Evolutionary conservation across 2,888 invertebrate genomes (phyloP), one percentile per base, ranked within the genome.

Genomic region (Apomyelois bistriatella): DNA sequence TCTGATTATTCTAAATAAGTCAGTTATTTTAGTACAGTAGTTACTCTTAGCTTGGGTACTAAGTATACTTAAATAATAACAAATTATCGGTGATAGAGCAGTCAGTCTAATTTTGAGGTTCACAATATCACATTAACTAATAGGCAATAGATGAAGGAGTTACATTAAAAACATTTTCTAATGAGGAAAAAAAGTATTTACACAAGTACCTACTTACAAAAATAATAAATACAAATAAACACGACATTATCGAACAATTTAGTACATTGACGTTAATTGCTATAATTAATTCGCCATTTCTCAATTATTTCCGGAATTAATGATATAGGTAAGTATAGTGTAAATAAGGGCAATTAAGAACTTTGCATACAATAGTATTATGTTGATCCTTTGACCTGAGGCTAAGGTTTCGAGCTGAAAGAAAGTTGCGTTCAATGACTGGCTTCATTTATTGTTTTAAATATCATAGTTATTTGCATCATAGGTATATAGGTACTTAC

Each of bases 291-390:
- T 48, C 35, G 5, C 1, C 17, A 12, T 48, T 36, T 48, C 36
- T 12, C 48, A 48, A 48, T 48, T 17, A n/a, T 38, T 30, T 30
- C 48, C 38, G 13, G 28, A 17, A 28, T 49, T 28, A 38, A 28
- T 15, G 13, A 40, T 38, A 40, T 13, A 30, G 28, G 13, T 6
- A 30, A 38, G 13, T 6, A n/a, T 7, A 13, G 36, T 36, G 48
- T 35, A 40, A 30, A 49, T 38, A 38, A 13, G 48, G 48, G 22
- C 48, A 38, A 38, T 49, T 28, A 22, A 38, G 22, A 48, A 40
- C 38, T 49, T 49, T 37, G 37, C 37, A 49, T 49, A 49, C 48
- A 49, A 49, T 49, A 37, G 12, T 47, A 32, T 35, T 46, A 28
- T 32, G 7, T 9, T 36, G 36, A 48, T 36, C 17, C 5, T 36